Percentiles rank a stretch among this genome's conserved stretches.
These are phyloP conservation scores for Tiliacea aurago DNA, from an alignment of 2,888 invertebrate genomes.

Conservation along the genomic window DNA sequence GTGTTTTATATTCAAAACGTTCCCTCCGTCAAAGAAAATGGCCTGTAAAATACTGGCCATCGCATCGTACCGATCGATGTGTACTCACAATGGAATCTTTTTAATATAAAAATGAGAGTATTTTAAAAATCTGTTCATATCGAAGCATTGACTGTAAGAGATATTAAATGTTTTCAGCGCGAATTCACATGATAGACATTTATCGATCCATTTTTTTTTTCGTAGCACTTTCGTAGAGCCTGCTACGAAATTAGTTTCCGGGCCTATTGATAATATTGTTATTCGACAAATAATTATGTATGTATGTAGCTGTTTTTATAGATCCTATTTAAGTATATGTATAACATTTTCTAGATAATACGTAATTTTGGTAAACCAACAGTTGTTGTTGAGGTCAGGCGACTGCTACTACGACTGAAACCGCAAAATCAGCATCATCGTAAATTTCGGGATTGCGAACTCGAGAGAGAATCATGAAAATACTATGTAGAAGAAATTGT, in stretches of 20 bases:
- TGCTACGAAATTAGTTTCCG: slow-evolving; percentile 7
- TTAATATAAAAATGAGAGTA: slow-evolving; percentile 43
- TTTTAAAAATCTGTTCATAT: slow-evolving; percentile 47
- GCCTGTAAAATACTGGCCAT: slow-evolving; percentile 65
- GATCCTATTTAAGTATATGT: neutral
- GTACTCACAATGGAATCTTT: slow-evolving; percentile 57
- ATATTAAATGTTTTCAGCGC: slow-evolving; percentile 40
- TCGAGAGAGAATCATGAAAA: neutral
- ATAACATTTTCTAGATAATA: neutral
- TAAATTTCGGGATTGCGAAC: neutral
- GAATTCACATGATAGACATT: slow-evolving; percentile 24
- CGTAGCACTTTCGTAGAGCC: slow-evolving; percentile 30
- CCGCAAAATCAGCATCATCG: neutral
- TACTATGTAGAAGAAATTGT: neutral
- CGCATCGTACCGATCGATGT: slow-evolving; percentile 61
- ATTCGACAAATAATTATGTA: neutral
- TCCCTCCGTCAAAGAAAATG: slow-evolving; percentile 69
- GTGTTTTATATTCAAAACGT: slow-evolving; percentile 76
- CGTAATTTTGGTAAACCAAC: neutral
- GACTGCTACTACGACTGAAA: neutral
- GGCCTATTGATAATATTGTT: neutral
- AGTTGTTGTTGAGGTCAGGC: neutral
- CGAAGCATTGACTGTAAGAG: slow-evolving; percentile 18
- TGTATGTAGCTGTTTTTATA: neutral
- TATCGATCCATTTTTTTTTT: slow-evolving; percentile 7